Base-by-base conservation (phyloP, 2,888 invertebrate genomes). In the Aphrophora alni region DNA sequence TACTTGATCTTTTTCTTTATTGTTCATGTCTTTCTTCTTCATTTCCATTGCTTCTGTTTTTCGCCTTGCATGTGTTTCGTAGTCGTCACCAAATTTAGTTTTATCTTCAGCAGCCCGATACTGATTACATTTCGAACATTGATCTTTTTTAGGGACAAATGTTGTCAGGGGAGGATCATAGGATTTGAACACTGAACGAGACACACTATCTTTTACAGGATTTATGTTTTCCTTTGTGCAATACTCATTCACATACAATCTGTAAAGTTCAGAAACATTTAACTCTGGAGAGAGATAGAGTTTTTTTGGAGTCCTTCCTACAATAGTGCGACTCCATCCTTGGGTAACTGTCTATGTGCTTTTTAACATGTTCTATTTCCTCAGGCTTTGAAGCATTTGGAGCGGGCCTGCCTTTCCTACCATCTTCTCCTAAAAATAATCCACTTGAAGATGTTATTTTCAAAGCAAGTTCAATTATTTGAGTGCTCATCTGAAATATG, bases 131-230 rank as follows among this genome's bases (percentile, higher is more conserved):
- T 75, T 77, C n/a, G 81, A 26, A 77, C 82, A 83, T 38, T 83
- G 82, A 79, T 82, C 81, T 33, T 82, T 83, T 75, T 83, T 83
- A 8, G 83, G 83, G 27, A 75, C 78, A 78, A 73, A 83, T 78
- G 81, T 81, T 25, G 80, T 77, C 74, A 83, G 73, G 14, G 17
- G 75, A 74, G 81, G 82, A 38, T 82, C 80, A 75, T 80, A 83
- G 17, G 70, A 78, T n/a, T 83, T 75, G 51, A 83, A 83, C 28
- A 83, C 33, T 38, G 68, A 71, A 1, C 82, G 76, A 74, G 71
- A 83, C 12, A 83, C 81, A 80, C 28, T 44, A 4, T 80, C 76
- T 38, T 71, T 76, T 68, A 81, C 82, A 51, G 82, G 80, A 26
- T 25, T 38, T 77, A 84, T 82, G 76, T 84, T 76, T 80, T 85